Base-by-base conservation (phyloP, 2,888 invertebrate genomes). In the Drosophila paranaensis region DNA sequence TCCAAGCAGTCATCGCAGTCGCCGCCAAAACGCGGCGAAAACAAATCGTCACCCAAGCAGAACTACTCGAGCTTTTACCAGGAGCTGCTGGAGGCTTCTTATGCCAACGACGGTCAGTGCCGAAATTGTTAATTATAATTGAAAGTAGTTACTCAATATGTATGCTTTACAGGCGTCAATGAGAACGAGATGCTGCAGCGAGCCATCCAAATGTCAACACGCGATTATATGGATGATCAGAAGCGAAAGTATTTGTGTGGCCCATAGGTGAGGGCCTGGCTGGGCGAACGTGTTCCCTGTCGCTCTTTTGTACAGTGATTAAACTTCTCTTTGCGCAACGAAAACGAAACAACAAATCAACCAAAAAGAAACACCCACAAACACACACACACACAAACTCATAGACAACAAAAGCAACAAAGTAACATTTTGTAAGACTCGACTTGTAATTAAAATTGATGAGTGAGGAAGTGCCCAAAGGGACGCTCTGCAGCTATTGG, bases 181-280 rank as follows among this genome's bases (percentile, higher is more conserved):
- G 93, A 93, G 76, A 91, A 91, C 55, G 92, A 93, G 74, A 93
- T 93, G 93, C 81, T 93, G 45, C 91, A 92, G 74, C 91, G 91
- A 61, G 93, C 93, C 51, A 91, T 93, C 56, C 91, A 92, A 82
- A 90, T 93, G 87, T 93, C 93, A n/a, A 92, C 93, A 25, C 91
- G 92, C 37, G 93, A 93, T 74, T 93, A 93, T 74, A 91, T 93
- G 57, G 91, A 93, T 65, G 91, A 92, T 79, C 93, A 92, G 60
- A 92, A 92, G 76, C 90, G 92, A 13, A 92, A 92, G 77, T 91
- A 82, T 81, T 81, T 90, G 16, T 85, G 86, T 66, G 88, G 91
- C 37, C 90, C 91, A 79, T 91, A 91, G 79, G 30, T 16, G 10
- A n/a, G 33, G 27, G 16, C 11, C 9, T 6, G 30, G 37, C 11